These are phyloP conservation scores for Globia sparganii DNA, from an alignment of 2,888 invertebrate genomes.

Conservation along the genomic window DNA sequence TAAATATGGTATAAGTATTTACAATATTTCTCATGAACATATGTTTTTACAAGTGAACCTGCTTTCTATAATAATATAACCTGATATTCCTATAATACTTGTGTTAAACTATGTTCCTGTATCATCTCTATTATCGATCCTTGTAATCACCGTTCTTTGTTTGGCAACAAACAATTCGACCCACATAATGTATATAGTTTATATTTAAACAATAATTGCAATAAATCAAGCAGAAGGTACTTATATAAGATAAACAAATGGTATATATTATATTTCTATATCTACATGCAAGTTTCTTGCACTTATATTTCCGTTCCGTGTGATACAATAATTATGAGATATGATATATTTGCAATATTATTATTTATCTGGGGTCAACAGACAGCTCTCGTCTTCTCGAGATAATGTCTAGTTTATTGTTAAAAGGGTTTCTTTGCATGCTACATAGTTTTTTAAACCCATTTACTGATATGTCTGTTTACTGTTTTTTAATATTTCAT, in stretches of 20 bases:
- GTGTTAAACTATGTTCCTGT: constrained; percentile 10
- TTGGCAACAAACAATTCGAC: constrained; percentile 30
- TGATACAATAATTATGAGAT: constrained; percentile 52
- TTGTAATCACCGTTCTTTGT: constrained; percentile 13
- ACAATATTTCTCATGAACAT: background rate
- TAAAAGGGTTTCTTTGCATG: constrained; percentile 51
- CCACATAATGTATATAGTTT: constrained; percentile 26
- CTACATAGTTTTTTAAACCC: constrained; percentile 41
- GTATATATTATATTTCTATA: background rate
- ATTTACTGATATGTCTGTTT: constrained; percentile 14
- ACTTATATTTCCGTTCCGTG: constrained; percentile 66
- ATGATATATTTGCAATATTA: constrained; percentile 69
- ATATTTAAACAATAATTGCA: constrained; percentile 37
- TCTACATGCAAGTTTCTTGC: constrained; percentile 58
- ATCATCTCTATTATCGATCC: constrained; percentile 6
- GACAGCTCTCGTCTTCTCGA: constrained; percentile 71
- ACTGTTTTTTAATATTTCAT: constrained; percentile 16
- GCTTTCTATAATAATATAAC: background rate
- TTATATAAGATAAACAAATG: constrained; percentile 12
- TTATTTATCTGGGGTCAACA: constrained; percentile 83
- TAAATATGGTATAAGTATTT: background rate
- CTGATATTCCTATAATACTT: background rate
- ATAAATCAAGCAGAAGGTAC: constrained; percentile 34
- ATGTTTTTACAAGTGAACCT: background rate
- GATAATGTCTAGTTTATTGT: constrained; percentile 78